phyloP scores from a whole-genome alignment of 2,797 vertebrate genomes.

The Argyrosomus regius region DNA sequence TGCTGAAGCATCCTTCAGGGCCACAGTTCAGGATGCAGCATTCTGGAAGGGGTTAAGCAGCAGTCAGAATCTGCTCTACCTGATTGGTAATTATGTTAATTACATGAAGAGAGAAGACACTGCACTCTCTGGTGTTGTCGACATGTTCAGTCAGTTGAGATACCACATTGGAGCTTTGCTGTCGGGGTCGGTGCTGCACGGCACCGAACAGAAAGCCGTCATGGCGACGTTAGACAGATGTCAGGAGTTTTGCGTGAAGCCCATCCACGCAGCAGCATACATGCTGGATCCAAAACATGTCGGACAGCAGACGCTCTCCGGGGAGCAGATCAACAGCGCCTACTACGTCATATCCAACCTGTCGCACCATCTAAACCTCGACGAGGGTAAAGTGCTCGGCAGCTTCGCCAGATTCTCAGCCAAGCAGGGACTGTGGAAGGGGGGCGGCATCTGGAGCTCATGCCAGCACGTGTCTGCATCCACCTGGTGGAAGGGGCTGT shows the following conservation, averaged over 20 bases:
- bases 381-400: conserved; percentile 68
- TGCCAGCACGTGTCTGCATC: conserved; percentile 65
- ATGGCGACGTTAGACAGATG: conserved; percentile 54
- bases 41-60: conserved; percentile 71
- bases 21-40: conserved; percentile 50
- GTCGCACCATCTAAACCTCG: conserved; percentile 66
- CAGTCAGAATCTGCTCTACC: conserved; percentile 59
- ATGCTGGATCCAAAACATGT: conserved; percentile 71
- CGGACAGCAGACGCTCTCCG: conserved; percentile 58
- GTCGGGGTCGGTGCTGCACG: conserved; percentile 50
- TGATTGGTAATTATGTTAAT: conserved; percentile 59
- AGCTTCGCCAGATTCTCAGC: conserved; percentile 71
- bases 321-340: conserved; percentile 67
- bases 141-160: conserved; percentile 61
- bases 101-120: conserved; percentile 59
- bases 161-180: conserved; percentile 48
- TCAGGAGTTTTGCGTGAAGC: conserved; percentile 70
- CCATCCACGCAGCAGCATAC: conserved; percentile 67
- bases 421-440: conserved; percentile 70
- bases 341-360: conserved; percentile 67
- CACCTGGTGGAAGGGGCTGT: conserved; percentile 75
- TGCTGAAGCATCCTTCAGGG: conserved; percentile 43
- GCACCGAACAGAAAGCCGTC: conserved; percentile 61
- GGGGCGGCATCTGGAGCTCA: conserved; percentile 66
- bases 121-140: conserved; percentile 59